A percentile compares a stretch with the other conserved stretches of the same genome.
Evolutionary conservation across 2,113 vertebrate genomes (phyloP).

Genomic region (Felis catus): DNA sequence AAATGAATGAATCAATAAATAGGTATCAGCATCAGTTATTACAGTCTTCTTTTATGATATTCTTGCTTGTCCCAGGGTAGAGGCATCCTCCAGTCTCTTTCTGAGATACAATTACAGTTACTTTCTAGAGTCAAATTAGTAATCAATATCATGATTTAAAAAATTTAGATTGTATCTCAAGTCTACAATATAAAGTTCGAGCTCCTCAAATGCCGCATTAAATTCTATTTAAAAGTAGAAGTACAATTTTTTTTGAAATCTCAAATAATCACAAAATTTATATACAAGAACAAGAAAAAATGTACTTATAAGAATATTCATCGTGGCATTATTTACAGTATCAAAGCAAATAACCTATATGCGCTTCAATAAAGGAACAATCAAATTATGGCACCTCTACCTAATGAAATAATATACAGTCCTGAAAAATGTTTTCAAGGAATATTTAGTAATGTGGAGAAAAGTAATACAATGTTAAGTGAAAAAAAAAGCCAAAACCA

Average conservation of each 20-base stretch:
- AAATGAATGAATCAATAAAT: not conserved
- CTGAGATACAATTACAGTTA: not conserved
- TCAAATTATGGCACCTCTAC: not conserved
- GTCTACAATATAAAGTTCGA: slow-evolving; percentile 6
- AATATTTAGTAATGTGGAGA: slow-evolving; percentile 3
- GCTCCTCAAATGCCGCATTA: slow-evolving; percentile 7
- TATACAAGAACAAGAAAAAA: slow-evolving; percentile 36
- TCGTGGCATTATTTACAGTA: not conserved
- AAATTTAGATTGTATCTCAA: not conserved
- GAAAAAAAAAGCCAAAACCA: not conserved
- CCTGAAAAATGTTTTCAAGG: slow-evolving; percentile 25
- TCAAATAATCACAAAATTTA: not conserved
- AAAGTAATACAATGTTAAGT: not conserved
- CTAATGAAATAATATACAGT: not conserved
- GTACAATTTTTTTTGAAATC: not conserved
- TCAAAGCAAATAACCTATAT: slow-evolving; percentile 25
- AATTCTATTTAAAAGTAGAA: not conserved
- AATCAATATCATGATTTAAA: not conserved
- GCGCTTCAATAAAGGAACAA: not conserved
- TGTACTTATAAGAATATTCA: not conserved
- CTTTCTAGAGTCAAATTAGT: slow-evolving; percentile 19
- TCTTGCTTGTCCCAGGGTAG: not conserved
- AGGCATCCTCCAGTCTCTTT: not conserved
- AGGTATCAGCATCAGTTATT: not conserved
- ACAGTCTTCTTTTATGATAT: not conserved